Conservation (phyloP, 2,113 vertebrate genomes). For the Hiodon alosoides region DNA sequence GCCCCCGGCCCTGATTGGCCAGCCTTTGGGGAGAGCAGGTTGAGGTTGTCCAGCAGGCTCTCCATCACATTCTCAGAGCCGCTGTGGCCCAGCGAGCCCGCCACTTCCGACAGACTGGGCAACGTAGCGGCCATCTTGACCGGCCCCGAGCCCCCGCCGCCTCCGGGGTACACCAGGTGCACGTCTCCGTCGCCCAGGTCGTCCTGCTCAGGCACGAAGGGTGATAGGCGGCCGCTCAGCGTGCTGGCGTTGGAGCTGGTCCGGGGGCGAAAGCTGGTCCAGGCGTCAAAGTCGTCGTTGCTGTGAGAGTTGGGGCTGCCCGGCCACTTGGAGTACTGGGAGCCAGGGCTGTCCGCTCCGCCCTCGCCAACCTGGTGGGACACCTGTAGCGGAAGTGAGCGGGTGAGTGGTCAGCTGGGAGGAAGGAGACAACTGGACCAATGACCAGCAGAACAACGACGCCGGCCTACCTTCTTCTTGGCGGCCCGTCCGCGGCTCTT, state of each 20-base stretch:
- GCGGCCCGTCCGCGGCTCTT: conserved; percentile 88
- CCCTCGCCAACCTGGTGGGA: conserved; percentile 78
- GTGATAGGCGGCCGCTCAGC: conserved; percentile 83
- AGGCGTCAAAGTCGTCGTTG: conserved; percentile 89
- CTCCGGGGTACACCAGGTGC: conserved; percentile 79
- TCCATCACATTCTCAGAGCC: conserved; percentile 86
- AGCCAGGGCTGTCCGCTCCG: conserved; percentile 74
- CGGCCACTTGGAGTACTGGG: conserved; percentile 89
- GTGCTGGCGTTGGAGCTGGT: conserved; percentile 94
- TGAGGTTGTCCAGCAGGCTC: conserved; percentile 87
- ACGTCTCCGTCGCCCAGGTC: conserved; percentile 80
- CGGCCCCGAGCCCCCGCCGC: conserved; percentile 36
- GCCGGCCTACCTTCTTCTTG: conserved; percentile 81
- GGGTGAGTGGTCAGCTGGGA: background rate
- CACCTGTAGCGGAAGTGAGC: conserved; percentile 40
- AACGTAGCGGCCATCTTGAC: conserved; percentile 78
- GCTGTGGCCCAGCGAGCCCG: conserved; percentile 53
- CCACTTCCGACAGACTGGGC: conserved; percentile 87
- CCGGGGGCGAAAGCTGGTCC: conserved; percentile 86
- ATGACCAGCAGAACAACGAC: background rate
- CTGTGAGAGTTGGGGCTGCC: conserved; percentile 91
- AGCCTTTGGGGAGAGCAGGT: conserved; percentile 81
- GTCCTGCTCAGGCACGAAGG: conserved; percentile 86
- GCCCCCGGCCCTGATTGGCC: conserved; percentile 29
- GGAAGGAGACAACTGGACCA: background rate